Evolutionary conservation across 2,888 invertebrate species (phyloP), one percentile per base, ranked within the genome.

Genomic region (Latrodectus hesperus): DNA sequence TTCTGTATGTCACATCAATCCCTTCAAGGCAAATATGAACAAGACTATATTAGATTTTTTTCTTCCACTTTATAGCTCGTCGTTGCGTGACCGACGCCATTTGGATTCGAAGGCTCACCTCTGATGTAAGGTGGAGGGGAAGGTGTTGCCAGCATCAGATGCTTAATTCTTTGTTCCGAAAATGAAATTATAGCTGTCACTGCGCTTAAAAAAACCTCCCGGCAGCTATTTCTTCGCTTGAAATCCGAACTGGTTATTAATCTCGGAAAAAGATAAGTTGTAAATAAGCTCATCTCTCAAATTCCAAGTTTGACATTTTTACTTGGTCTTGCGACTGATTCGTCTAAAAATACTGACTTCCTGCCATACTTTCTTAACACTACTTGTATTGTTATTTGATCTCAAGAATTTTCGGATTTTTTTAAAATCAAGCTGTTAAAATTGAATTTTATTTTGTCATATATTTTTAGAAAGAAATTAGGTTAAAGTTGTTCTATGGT

Each of bases 11-110:
- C 71, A 22, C 79, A 82, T 26, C 74, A 17, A 68, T 75, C 65
- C 51, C 74, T 49, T 52, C 74, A 60, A 55, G 22, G 74, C n/a
- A 68, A 67, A n/a, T n/a, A 14, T 72, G 53, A 77, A 16, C 38
- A 70, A 60, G 65, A 76, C n/a, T 16, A n/a, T 79, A n/a, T 52
- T 38, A 38, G 67, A n/a, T 67, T 77, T 70, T 60, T 70, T 17
- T 49, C 55, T 78, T 68, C 17, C 55, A 38, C 74, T 52, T 77
- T 73, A 53, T 68, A 52, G 51, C 68, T 52, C 17, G 9, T 52
- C 17, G 68, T 77, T 52, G 82, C 82, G 82, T 82, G 82, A 82
- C 67, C 74, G 55, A n/a, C 55, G 53, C 53, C 82, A 82, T 82
- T 74, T 72, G 52, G 26, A 73, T 17, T 70, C 51, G 38, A 38